phyloP scores from a whole-genome alignment of 2,113 vertebrate species.

The Microcebus tavaratra region DNA sequence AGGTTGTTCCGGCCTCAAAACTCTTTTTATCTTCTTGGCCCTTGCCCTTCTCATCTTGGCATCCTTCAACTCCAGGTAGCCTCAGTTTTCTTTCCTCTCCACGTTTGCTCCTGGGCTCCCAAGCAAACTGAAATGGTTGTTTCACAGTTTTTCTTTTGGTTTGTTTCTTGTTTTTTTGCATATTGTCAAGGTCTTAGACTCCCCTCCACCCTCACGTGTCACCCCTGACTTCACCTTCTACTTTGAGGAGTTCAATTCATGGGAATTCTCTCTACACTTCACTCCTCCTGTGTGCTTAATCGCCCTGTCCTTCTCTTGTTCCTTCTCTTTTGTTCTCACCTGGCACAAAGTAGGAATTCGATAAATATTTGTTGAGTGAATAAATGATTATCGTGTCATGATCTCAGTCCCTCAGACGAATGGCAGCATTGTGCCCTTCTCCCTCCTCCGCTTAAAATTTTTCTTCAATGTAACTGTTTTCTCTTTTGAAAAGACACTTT shows the following conservation, averaged over 20 bases:
- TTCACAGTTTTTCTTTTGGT: not conserved
- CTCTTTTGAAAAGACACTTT: not conserved
- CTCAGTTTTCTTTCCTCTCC: not conserved
- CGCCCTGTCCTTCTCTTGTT: not conserved
- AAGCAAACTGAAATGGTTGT: not conserved
- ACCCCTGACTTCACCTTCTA: not conserved
- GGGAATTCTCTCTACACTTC: not conserved
- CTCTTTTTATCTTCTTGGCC: conserved; percentile 28
- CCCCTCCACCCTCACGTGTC: not conserved
- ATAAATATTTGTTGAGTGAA: not conserved
- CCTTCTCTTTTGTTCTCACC: not conserved
- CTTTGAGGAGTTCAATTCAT: not conserved
- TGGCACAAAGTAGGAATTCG: not conserved
- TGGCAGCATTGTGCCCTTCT: not conserved
- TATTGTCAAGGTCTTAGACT: not conserved
- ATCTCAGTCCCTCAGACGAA: not conserved
- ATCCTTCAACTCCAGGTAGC: not conserved
- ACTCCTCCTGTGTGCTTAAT: not conserved
- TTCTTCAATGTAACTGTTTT: not conserved
- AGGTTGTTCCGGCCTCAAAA: not conserved
- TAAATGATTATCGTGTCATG: not conserved
- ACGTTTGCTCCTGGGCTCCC: not conserved
- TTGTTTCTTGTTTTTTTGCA: not conserved
- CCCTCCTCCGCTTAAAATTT: not conserved
- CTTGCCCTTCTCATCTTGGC: not conserved